A percentile compares a stretch with the other conserved stretches of the same genome.
Evolutionary conservation across 2,113 vertebrate species (phyloP).

Genomic region (Spea multiplicata): DNA sequence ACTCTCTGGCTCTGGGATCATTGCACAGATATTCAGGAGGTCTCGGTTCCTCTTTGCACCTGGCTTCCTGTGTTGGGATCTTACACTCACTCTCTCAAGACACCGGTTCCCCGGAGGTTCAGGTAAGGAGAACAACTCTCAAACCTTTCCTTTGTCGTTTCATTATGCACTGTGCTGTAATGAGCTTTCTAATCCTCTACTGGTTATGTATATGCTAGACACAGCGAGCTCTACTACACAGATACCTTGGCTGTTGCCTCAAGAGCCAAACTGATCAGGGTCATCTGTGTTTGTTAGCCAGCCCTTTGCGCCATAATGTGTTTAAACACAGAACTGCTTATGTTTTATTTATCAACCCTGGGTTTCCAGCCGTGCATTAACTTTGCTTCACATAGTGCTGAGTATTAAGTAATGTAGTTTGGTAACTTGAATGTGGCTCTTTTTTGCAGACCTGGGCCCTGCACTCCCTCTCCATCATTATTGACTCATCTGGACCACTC

Average conservation of each 20-base stretch:
- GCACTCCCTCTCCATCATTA: slow-evolving; percentile 79
- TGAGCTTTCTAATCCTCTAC: too few species aligned
- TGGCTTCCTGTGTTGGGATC: slow-evolving; percentile 83
- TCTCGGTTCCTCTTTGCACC: slow-evolving; percentile 79
- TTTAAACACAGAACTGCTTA: too few species aligned
- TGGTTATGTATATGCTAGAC: too few species aligned
- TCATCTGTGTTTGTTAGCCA: too few species aligned
- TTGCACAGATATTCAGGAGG: slow-evolving; percentile 84
- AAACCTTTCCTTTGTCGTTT: background rate
- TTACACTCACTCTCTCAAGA: slow-evolving; percentile 92
- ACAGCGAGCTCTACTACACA: too few species aligned
- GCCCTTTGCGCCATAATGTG: too few species aligned
- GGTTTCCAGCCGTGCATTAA: too few species aligned
- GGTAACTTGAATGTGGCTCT: background rate
- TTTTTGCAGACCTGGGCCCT: slow-evolving; percentile 80
- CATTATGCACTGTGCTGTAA: too few species aligned
- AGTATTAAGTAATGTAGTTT: background rate
- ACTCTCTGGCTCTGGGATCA: slow-evolving; percentile 81
- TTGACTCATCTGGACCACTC: slow-evolving; percentile 80
- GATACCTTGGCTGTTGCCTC: too few species aligned
- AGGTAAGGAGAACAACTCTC: slow-evolving; percentile 65
- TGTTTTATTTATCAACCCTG: too few species aligned
- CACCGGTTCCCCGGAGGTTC: slow-evolving; percentile 90
- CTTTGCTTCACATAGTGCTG: background rate
- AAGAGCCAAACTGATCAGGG: too few species aligned